These are phyloP conservation scores for Corythoichthys intestinalis DNA, from an alignment of 2,113 vertebrate genomes.

Conservation along the genomic window DNA sequence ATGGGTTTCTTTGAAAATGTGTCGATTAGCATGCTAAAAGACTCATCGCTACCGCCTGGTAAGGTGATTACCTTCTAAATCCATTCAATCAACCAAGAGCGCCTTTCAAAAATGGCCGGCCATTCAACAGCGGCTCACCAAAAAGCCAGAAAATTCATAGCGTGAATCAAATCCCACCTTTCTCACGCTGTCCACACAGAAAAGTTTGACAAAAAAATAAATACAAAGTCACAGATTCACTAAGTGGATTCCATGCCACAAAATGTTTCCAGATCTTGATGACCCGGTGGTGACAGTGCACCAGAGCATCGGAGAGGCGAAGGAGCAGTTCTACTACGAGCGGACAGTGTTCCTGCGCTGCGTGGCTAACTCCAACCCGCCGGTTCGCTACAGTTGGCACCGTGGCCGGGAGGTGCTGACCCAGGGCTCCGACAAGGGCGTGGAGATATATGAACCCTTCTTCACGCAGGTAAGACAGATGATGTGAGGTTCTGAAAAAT, in stretches of 20 bases:
- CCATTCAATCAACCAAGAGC: constrained; percentile 64
- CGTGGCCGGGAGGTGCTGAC: constrained; percentile 89
- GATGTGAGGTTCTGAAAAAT: neutral
- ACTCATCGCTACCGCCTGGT: constrained; percentile 62
- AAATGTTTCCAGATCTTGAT: constrained; percentile 82
- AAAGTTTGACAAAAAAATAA: neutral
- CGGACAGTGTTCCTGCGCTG: constrained; percentile 94
- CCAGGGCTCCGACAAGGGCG: constrained; percentile 95
- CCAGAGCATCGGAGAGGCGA: constrained; percentile 97
- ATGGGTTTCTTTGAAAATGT: constrained; percentile 39
- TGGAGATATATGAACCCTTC: constrained; percentile 98
- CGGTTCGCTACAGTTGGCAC: constrained; percentile 95
- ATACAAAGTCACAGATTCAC: neutral
- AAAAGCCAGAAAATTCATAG: neutral
- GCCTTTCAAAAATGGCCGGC: constrained; percentile 53
- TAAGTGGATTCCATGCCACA: neutral
- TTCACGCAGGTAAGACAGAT: constrained; percentile 89
- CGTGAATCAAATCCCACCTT: neutral
- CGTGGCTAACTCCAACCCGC: constrained; percentile 94
- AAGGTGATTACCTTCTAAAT: constrained; percentile 70
- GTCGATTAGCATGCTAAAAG: constrained; percentile 65
- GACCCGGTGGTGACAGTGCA: constrained; percentile 94
- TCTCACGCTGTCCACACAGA: neutral
- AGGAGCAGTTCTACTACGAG: constrained; percentile 98
- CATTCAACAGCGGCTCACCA: constrained; percentile 10